Base-by-base conservation (phyloP, 2,888 invertebrate species). In the Leistus spinibarbis region DNA sequence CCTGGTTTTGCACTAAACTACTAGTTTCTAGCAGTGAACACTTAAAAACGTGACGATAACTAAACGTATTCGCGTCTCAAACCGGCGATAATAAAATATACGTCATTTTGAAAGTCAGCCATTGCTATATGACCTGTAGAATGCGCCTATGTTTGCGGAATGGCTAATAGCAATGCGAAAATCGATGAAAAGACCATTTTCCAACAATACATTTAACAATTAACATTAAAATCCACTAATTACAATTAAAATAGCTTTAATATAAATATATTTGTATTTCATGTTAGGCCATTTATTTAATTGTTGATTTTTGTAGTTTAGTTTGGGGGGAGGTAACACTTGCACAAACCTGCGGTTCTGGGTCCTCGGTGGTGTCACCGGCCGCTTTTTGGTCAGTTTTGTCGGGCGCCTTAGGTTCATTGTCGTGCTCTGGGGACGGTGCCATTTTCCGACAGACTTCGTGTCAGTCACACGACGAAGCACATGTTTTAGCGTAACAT, bases 391-490 rank as follows among this genome's bases (percentile, higher is more conserved):
- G 89, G 80, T 89, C 83, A 78, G 78, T 83, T 90, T 92, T 92
- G 87, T 92, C 91, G 82, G 91, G 91, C 84, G 91, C 91, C 87
- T 92, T 92, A 79, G 91, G 91, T 88, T 91, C 90, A 88, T 89
- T 90, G 87, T 91, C 91, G 88, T 91, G 90, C 86, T 92, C 91
- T 87, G 92, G 92, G 86, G 91, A 91, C 88, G 92, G 92, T 89
- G 92, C 91, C 92, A 92, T 92, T 88, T 90, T 91, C 75, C 24
- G 24, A 73, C 19, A n/a, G 57, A 22, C 76, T 71, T 65, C 24
- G 68, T 72, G 56, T 56, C 69, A 74, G 40, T 60, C 75, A 67
- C 27, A 65, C 54, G 69, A 70, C 64, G 60, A 68, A 9, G 57
- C 60, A 40, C 40, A 62, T 27, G 24, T 67, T 57, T 56, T 56